Evolutionary conservation across 2,888 invertebrate species (phyloP).

Genomic region (Drosophila mercatorum): DNA sequence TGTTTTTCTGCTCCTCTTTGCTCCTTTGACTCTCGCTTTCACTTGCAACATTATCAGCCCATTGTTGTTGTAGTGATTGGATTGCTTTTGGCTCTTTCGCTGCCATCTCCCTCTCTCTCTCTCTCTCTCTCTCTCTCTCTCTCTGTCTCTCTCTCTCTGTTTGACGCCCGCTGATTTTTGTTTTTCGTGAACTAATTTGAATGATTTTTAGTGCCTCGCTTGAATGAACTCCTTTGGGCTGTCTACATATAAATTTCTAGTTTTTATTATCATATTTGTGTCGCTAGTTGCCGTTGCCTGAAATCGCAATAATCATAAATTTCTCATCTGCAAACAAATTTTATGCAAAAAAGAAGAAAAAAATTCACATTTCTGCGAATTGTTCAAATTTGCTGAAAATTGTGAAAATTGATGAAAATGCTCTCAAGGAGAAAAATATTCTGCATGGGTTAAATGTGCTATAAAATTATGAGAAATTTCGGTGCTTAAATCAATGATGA

Average conservation of each 20-base stretch:
- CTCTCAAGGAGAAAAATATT: neutral
- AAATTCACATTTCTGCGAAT: constrained; percentile 17
- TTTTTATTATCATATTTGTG: constrained; percentile 73
- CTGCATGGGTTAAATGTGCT: constrained; percentile 6
- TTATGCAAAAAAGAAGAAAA: constrained; percentile 40
- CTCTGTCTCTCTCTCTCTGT: neutral
- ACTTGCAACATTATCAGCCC: constrained; percentile 69
- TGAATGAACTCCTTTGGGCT: constrained; percentile 29
- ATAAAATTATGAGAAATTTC: neutral
- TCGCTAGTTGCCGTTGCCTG: constrained; percentile 9
- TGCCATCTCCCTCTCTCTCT: neutral
- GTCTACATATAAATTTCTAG: constrained; percentile 58
- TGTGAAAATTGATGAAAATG: neutral
- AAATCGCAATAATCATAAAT: constrained; percentile 57
- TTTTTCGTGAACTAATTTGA: constrained; percentile 70
- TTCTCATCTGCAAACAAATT: constrained; percentile 34
- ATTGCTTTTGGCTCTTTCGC: constrained; percentile 57
- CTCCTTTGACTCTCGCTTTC: constrained; percentile 45
- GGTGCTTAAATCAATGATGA: no score
- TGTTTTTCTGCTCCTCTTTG: constrained; percentile 1
- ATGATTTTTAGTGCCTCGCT: constrained; percentile 61
- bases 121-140: neutral
- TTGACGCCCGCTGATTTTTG: constrained; percentile 34
- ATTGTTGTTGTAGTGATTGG: constrained; percentile 60
- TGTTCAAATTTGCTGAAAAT: neutral